Percentiles rank a stretch among this genome's conserved stretches.
Evolutionary conservation across 2,797 vertebrate genomes (phyloP).

Genomic region (Pangasius sanitwongsei): DNA sequence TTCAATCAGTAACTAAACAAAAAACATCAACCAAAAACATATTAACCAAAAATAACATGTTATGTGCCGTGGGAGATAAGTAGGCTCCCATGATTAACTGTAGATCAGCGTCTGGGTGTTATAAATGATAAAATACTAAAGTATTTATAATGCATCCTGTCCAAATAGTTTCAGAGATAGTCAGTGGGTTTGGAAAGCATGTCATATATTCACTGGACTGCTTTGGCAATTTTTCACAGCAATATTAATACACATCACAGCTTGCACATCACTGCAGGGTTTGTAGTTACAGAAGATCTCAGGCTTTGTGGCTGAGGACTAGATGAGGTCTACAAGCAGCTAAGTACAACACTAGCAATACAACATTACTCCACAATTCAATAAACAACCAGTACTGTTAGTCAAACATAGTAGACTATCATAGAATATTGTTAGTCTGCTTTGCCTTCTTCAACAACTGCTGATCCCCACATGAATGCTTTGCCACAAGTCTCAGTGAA

Average conservation of each 20-base stretch:
- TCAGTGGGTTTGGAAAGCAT: background rate
- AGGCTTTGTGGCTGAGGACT: background rate
- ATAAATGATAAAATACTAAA: background rate
- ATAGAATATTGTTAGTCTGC: background rate
- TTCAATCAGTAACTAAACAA: background rate
- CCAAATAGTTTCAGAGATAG: background rate
- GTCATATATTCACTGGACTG: background rate
- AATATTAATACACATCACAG: background rate
- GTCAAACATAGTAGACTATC: background rate
- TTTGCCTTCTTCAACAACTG: background rate
- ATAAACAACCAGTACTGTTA: background rate
- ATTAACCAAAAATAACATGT: background rate
- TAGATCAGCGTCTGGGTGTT: background rate
- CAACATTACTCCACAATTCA: background rate
- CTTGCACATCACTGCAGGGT: background rate
- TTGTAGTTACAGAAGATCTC: background rate
- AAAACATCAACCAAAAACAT: background rate
- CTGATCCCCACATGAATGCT: background rate
- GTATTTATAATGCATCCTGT: background rate
- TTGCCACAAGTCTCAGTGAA: slow-evolving; percentile 27
- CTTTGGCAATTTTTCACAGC: background rate
- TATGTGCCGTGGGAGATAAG: background rate
- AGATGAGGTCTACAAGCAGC: background rate
- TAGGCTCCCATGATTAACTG: background rate
- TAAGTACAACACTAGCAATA: background rate